phyloP scores from a whole-genome alignment of 2,888 invertebrate genomes.

The Melanostoma scalare region DNA sequence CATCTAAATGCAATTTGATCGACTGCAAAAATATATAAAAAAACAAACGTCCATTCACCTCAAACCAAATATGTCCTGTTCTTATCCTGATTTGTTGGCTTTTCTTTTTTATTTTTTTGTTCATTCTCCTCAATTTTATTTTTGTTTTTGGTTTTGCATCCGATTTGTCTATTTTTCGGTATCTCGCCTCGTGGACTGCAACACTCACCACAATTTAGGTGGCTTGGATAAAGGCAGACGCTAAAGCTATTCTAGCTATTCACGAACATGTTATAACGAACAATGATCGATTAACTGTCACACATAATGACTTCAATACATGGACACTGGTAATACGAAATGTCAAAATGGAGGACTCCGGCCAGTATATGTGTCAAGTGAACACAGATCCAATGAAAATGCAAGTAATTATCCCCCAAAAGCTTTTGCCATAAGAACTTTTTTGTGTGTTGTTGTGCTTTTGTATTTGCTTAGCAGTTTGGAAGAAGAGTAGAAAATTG shows the following conservation, averaged over 20 bases:
- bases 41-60: neutral
- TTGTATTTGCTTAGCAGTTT: slow-evolving; percentile 50
- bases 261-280: slow-evolving; percentile 97
- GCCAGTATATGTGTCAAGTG: slow-evolving; percentile 97
- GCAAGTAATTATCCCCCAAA: slow-evolving; percentile 86
- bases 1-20: slow-evolving; percentile 77
- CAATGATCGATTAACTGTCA: slow-evolving; percentile 93
- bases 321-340: slow-evolving; percentile 95
- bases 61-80: slow-evolving; percentile 34
- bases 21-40: slow-evolving; percentile 46
- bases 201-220: slow-evolving; percentile 84
- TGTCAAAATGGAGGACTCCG: slow-evolving; percentile 92
- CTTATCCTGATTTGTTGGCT: slow-evolving; percentile 21
- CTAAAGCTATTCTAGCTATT: slow-evolving; percentile 95
- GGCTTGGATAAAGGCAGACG: slow-evolving; percentile 97
- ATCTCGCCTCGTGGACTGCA: slow-evolving; percentile 37
- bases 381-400: slow-evolving; percentile 97
- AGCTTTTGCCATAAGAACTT: slow-evolving; percentile 13
- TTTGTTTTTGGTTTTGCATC: slow-evolving; percentile 17
- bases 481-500: slow-evolving; percentile 17
- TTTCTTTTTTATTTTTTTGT: neutral
- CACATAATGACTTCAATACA: slow-evolving; percentile 95
- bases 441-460: slow-evolving; percentile 5
- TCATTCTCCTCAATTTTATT: neutral
- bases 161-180: slow-evolving; percentile 56